These are phyloP conservation scores for Danio choprae DNA, from an alignment of 2,797 vertebrate genomes.

Conservation along the genomic window DNA sequence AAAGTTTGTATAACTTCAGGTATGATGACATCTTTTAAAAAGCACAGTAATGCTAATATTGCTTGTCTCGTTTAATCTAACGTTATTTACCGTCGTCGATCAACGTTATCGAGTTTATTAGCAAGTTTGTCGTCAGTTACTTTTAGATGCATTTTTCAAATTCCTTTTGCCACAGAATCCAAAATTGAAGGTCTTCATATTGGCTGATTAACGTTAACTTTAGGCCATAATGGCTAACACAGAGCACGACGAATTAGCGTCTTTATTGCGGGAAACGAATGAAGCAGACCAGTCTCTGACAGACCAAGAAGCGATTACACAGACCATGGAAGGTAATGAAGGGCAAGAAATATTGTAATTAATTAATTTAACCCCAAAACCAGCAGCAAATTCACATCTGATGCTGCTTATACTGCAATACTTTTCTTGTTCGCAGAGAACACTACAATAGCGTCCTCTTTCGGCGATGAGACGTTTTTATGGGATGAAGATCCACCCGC, in stretches of 20 bases:
- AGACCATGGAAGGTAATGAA: constrained; percentile 8
- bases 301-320: not conserved
- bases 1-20: not conserved
- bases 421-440: not conserved
- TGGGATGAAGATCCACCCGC: constrained; percentile 11
- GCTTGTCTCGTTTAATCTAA: not conserved
- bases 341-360: not conserved
- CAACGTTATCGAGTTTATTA: not conserved
- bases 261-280: not conserved
- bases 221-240: constrained; percentile 1
- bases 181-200: not conserved
- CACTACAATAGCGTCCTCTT: constrained; percentile 59
- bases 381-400: not conserved
- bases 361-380: not conserved
- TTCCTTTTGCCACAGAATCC: not conserved
- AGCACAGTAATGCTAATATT: not conserved
- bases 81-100: not conserved
- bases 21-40: not conserved
- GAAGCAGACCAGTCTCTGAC: not conserved
- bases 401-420: not conserved
- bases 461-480: constrained; percentile 39
- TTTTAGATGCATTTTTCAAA: not conserved
- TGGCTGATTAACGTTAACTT: not conserved
- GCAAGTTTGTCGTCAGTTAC: not conserved
- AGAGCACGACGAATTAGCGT: not conserved